Evolutionary conservation across 2,113 vertebrate species (phyloP).

Genomic region (Ursus arctos): DNA sequence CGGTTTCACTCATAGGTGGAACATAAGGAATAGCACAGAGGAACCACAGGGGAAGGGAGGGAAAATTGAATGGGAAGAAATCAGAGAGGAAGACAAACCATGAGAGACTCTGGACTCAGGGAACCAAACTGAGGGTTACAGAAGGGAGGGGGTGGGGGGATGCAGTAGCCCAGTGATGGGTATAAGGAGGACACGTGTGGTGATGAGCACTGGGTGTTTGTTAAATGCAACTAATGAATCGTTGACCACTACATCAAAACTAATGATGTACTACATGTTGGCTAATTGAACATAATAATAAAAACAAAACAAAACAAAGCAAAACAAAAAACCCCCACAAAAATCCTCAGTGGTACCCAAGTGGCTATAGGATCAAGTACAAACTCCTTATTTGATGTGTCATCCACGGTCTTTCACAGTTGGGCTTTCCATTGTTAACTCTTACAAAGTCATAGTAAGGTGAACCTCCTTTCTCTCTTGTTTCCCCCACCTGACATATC

Average conservation of each 20-base stretch:
- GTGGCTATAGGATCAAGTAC: not conserved
- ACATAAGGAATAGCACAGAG: not conserved
- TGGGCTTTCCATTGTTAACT: not conserved
- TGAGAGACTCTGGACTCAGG: not conserved
- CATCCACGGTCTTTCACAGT: not conserved
- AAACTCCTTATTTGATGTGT: not conserved
- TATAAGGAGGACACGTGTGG: not conserved
- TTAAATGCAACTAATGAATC: not conserved
- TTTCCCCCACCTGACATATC: not conserved
- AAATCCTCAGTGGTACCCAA: not conserved
- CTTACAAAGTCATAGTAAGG: not conserved
- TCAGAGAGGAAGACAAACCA: not conserved
- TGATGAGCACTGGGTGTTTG: not conserved
- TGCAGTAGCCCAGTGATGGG: not conserved
- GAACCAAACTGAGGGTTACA: not conserved
- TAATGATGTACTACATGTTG: not conserved
- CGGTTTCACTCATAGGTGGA: not conserved
- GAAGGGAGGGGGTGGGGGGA: not conserved
- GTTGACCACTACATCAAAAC: not conserved
- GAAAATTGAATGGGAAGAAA: not conserved
- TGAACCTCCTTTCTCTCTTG: not conserved
- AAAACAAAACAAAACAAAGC: not conserved
- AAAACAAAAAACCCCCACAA: not conserved
- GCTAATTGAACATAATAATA: not conserved
- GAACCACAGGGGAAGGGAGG: not conserved